Evolutionary conservation across 2,113 vertebrate species (phyloP).

Genomic region (Dipodomys merriami): DNA sequence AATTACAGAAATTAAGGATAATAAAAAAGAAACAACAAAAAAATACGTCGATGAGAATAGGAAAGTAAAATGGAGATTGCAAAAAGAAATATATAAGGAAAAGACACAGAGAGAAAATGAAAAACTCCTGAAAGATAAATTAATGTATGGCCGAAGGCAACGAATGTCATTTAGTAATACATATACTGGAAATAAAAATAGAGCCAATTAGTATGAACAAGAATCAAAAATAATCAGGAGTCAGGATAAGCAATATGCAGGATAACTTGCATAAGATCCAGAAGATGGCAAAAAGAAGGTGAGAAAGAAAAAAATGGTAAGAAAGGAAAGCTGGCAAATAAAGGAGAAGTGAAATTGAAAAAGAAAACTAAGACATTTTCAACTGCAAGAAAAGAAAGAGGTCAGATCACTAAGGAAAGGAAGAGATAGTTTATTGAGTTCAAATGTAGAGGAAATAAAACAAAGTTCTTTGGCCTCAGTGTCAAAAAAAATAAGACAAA

Average conservation of each 20-base stretch:
- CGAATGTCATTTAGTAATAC: constrained; percentile 74
- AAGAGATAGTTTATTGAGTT: constrained; percentile 65
- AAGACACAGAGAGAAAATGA: constrained; percentile 65
- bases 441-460: constrained; percentile 55
- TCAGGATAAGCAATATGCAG: constrained; percentile 51
- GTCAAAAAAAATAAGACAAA: constrained; percentile 45
- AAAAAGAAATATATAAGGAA: constrained; percentile 61
- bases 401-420: constrained; percentile 28
- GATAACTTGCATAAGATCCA: neutral
- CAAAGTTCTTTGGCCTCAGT: constrained; percentile 60
- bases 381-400: constrained; percentile 3
- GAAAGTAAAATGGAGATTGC: constrained; percentile 65
- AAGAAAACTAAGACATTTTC: constrained; percentile 59
- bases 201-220: constrained; percentile 73
- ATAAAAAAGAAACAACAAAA: constrained; percentile 71
- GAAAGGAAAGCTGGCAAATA: constrained; percentile 46
- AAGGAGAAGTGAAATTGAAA: constrained; percentile 34
- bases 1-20: constrained; percentile 72
- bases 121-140: constrained; percentile 75
- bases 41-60: constrained; percentile 65
- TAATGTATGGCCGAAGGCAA: constrained; percentile 71
- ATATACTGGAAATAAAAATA: constrained; percentile 78
- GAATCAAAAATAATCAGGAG: constrained; percentile 70
- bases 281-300: constrained; percentile 45
- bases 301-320: constrained; percentile 3